These are phyloP conservation scores for Hylomyscus alleni DNA, from an alignment of 2,797 vertebrate genomes.

Conservation along the genomic window DNA sequence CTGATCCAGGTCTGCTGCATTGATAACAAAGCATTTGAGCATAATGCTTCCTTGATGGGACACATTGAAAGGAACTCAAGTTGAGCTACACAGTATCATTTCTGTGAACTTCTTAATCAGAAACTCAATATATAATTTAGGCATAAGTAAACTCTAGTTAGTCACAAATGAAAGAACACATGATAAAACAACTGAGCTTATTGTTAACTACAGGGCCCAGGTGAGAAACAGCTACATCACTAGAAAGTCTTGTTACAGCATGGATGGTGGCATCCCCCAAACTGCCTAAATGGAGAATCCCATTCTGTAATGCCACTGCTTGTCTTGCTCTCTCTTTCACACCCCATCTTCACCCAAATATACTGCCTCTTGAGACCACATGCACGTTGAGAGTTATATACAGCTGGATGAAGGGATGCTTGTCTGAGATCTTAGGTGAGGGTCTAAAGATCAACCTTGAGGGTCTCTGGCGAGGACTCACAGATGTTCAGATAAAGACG, in stretches of 20 bases:
- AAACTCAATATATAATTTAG: background rate
- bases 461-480: background rate
- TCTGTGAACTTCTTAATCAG: background rate
- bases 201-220: background rate
- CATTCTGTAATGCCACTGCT: background rate
- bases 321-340: no score
- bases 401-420: background rate
- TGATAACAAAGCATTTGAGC: background rate
- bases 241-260: background rate
- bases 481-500: no score
- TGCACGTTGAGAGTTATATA: background rate
- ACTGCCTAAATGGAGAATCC: background rate
- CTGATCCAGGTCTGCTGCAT: background rate
- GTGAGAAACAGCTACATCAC: background rate
- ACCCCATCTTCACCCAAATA: background rate
- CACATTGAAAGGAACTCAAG: background rate
- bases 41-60: background rate
- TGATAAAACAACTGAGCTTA: background rate
- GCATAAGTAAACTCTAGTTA: background rate
- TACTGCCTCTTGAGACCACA: background rate
- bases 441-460: background rate
- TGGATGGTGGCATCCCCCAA: background rate
- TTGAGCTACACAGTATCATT: background rate
- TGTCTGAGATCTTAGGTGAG: background rate
- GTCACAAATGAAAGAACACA: background rate